Base-by-base conservation (phyloP, 2,113 vertebrate species). In the Scortum barcoo region DNA sequence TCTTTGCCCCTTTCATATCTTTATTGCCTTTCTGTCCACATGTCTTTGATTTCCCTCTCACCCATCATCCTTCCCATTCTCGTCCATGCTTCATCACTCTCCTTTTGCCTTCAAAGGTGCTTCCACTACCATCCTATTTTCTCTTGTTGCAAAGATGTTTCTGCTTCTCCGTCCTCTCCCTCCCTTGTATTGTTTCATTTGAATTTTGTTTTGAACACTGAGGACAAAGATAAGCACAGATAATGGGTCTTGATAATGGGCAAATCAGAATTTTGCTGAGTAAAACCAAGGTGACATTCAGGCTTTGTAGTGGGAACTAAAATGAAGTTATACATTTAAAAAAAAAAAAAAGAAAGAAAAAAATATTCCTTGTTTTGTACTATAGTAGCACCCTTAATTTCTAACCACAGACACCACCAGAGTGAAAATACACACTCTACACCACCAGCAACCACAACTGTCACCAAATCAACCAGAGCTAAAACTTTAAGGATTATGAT, bases 141-240 rank as follows among this genome's bases (percentile, higher is more conserved):
- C 38, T 42, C 9, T 72, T 44, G 30, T 50, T 68, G 53, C 46
- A 56, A 53, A 66, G 30, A 68, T 56, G 44, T 44, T 14, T 51
- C 38, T 40, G 36, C 71, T 54, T 78, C 42, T 30, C 22, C 3
- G 0, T 28, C 12, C 44, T 66, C 19, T 22, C 38, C 20, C 26
- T 60, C 22, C 24, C 10, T 24, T 68, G 48, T 54, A 24, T 48
- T 67, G 38, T 54, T 76, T 72, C 11, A 76, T 78, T 78, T 75
- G 1, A 57, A 33, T 48, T 78, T 33, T 61, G 11, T 38, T 68
- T 8, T 42, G 22, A 33, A 36, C 42, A 61, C 12, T 24, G 9
- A 48, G 48, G 80, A 50, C 48, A 63, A 50, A 65, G 80, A 77
- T 70, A 72, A 83, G 67, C 28, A 48, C 14, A 10, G 17, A 36